Percentiles rank a stretch among this genome's conserved stretches.
Evolutionary conservation across 37 sponge, comb jelly and placozoan genomes (phyloP).

Genomic region (Agelas oroides): DNA sequence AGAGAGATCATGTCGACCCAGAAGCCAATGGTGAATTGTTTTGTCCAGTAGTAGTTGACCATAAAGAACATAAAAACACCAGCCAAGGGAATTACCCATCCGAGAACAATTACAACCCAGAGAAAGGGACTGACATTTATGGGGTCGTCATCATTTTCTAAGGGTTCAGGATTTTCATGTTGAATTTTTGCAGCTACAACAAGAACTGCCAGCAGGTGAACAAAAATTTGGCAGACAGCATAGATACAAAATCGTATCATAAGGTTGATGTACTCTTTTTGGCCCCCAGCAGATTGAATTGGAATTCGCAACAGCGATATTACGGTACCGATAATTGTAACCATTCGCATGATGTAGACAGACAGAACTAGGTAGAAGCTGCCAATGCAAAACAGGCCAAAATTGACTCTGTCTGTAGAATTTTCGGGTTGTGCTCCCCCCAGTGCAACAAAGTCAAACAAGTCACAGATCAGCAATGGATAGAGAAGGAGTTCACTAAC

Average conservation of each 20-base stretch:
- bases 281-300: not conserved
- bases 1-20: slow-evolving; percentile 59
- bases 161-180: slow-evolving; percentile 34
- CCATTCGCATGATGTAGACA: slow-evolving; percentile 50
- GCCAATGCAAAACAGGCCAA: slow-evolving; percentile 35
- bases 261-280: not conserved
- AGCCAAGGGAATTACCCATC: slow-evolving; percentile 41
- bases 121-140: slow-evolving; percentile 36
- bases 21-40: slow-evolving; percentile 50
- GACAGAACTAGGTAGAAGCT: slow-evolving; percentile 52
- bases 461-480: slow-evolving; percentile 55
- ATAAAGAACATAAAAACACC: slow-evolving; percentile 44
- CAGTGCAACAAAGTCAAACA: slow-evolving; percentile 46
- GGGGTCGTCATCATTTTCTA: too few relatives aligned
- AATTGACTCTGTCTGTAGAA: not conserved
- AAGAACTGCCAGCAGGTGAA: slow-evolving; percentile 26
- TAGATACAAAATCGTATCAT: slow-evolving; percentile 34
- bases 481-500: slow-evolving; percentile 43
- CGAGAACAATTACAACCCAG: slow-evolving; percentile 8
- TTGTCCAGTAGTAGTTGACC: slow-evolving; percentile 56
- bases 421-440: not conserved
- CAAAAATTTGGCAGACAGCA: slow-evolving; percentile 28
- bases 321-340: slow-evolving; percentile 14
- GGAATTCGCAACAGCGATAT: slow-evolving; percentile 13
- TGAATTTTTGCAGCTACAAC: slow-evolving; percentile 43